These are phyloP conservation scores for Pelecanoides urinatrix DNA, from an alignment of 2,113 vertebrate species.

Conservation along the genomic window DNA sequence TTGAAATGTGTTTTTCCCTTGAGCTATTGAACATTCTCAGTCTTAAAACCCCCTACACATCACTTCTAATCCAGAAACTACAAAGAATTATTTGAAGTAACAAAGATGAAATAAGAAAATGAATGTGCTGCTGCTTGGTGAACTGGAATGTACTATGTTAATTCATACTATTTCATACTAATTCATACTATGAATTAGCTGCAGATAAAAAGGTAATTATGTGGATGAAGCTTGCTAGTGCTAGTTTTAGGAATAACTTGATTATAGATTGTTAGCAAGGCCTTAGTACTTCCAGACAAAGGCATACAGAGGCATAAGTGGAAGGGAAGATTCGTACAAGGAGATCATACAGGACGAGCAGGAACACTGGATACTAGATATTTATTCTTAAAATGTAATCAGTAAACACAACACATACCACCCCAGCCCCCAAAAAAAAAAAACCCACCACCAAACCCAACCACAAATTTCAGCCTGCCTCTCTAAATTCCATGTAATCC, in stretches of 20 bases:
- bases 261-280: neutral
- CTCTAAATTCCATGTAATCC: neutral
- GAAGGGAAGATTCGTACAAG: neutral
- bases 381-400: neutral
- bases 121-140: neutral
- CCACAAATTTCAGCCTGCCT: neutral
- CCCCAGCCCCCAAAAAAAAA: fast-evolving
- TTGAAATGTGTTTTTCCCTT: neutral
- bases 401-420: neutral
- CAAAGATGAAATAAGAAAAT: neutral
- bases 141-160: neutral
- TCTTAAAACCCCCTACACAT: neutral
- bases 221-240: neutral
- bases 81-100: neutral
- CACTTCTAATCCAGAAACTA: neutral
- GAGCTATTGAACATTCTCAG: neutral
- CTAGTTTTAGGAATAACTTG: neutral
- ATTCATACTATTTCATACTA: neutral
- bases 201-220: neutral
- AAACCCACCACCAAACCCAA: neutral
- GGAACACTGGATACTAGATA: neutral
- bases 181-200: neutral
- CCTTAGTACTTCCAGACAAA: neutral
- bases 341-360: neutral
- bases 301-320: fast-evolving